Evolutionary conservation across 2,888 invertebrate genomes (phyloP), one percentile per base, ranked within the genome.

Genomic region (Tanypteryx hageni): DNA sequence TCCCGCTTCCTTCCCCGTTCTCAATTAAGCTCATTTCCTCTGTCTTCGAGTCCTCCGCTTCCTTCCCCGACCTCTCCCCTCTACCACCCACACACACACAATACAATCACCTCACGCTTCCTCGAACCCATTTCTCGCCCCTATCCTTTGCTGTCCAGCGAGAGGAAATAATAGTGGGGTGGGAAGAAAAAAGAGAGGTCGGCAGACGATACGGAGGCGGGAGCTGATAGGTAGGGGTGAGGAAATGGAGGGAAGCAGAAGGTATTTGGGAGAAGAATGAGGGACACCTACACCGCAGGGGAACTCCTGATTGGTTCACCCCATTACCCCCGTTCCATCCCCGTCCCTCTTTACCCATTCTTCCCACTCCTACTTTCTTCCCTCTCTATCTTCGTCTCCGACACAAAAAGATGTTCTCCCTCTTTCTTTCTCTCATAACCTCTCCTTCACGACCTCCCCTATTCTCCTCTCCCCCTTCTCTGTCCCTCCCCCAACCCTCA

Each of bases 251-350:
- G 44, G 44, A 44, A 44, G 44, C 44, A 44, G 44, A 44, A 44
- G 22, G 27, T 27, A 76, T 76, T 76, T 27, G 76, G 56, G 44
- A 16, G n/a, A 84, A 64, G 64, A 5, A 14, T 64, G 14, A 14
- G 14, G 56, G 57, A 14, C 57, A 27, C 86, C 86, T 86, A 44
- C 44, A 44, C 86, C 31, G 58, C 13, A 31, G 86, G 86, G 61
- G 27, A n/a, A 16, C 61, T 18, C 59, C 61, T 56, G 59, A 61
- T 61, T 86, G 59, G 22, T 86, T 27, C 86, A 31, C 61, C 86
- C 86, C 86, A 86, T 86, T 86, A 86, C 86, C 59, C 22, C 59
- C 22, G 5, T 27, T 22, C 22, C 58, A 31, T 31, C 59, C n/a
- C 16, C 31, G 22, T 61, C 27, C 31, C 82, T 31, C 82, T 13